Evolutionary conservation across 2,888 invertebrate genomes (phyloP), one percentile per base, ranked within the genome.

Genomic region (Itoplectis maculator): DNA sequence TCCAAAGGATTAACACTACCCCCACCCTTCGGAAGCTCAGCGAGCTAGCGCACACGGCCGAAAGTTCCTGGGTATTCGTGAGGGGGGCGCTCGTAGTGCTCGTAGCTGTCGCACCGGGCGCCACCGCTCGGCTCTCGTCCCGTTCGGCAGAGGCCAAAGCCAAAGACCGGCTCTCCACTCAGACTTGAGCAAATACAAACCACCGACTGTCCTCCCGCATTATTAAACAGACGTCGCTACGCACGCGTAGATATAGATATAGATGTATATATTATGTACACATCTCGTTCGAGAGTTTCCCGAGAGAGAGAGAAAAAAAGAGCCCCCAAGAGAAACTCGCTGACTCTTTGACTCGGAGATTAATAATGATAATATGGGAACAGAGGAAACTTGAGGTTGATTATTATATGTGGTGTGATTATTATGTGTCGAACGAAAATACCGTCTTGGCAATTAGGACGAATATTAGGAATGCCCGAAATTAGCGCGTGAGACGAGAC

Each of bases 1-100:
- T 86, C 73, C 82, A 79, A 85, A 83, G 85, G 87, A 87, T 88
- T 85, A 86, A 85, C 83, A 51, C 84, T 61, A 20, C 66, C 76
- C 70, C 84, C 79, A 63, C 54, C 40, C 47, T 63, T 8, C 61
- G 9, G n/a, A n/a, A n/a, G n/a, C n/a, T n/a, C n/a, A n/a, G n/a
- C n/a, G n/a, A n/a, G n/a, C n/a, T n/a, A n/a, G n/a, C 65, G 23
- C 76, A 45, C 75, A 11, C 40, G 11, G 45, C 8, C 69, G 20
- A 74, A 69, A 45, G 74, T 75, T 70, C 65, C 42, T 65, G 49
- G 56, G 13, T 13, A n/a, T n/a, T n/a, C n/a, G n/a, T n/a, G n/a
- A n/a, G n/a, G n/a, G n/a, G n/a, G n/a, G n/a, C n/a, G n/a, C n/a
- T n/a, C n/a, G n/a, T n/a, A n/a, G n/a, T n/a, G n/a, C n/a, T 7